phyloP scores from a whole-genome alignment of 1,140 invertebrate species.

The Cotesia typhae region DNA sequence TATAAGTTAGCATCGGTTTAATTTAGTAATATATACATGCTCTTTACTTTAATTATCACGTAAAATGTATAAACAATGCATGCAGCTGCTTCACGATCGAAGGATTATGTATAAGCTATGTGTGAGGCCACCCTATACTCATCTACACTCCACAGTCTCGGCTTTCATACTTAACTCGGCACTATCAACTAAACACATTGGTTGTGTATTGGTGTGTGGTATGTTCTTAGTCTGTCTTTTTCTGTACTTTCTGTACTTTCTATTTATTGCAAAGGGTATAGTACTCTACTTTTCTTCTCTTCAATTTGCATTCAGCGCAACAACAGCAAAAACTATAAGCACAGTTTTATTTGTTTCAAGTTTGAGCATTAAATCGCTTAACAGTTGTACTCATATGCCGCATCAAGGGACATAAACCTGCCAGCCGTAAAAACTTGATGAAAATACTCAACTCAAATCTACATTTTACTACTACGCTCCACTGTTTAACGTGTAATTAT shows the following conservation, averaged over 20 bases:
- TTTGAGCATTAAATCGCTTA: slow-evolving; percentile 48
- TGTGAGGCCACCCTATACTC: neutral
- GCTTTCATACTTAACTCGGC: neutral
- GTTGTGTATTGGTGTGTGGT: too few species aligned
- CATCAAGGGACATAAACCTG: slow-evolving; percentile 51
- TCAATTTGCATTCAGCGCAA: neutral
- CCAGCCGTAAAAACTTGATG: slow-evolving; percentile 47
- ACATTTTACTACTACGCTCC: neutral
- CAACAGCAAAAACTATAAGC: too few species aligned
- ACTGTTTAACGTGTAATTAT: slow-evolving; percentile 1
- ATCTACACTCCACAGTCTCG: neutral
- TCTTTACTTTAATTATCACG: slow-evolving; percentile 58
- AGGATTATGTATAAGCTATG: slow-evolving; percentile 35
- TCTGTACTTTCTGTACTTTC: slow-evolving; percentile 5
- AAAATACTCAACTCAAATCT: slow-evolving; percentile 24
- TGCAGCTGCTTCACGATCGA: slow-evolving; percentile 42
- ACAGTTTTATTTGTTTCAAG: slow-evolving; percentile 5
- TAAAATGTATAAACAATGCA: slow-evolving; percentile 55
- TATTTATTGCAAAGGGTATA: neutral
- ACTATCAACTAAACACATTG: too few species aligned
- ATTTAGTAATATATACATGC: slow-evolving; percentile 38
- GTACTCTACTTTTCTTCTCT: neutral
- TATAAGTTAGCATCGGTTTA: neutral
- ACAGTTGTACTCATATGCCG: slow-evolving; percentile 56
- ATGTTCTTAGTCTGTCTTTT: neutral